These are phyloP conservation scores for Enhydra lutris DNA, from an alignment of 2,113 vertebrate genomes.

Conservation along the genomic window DNA sequence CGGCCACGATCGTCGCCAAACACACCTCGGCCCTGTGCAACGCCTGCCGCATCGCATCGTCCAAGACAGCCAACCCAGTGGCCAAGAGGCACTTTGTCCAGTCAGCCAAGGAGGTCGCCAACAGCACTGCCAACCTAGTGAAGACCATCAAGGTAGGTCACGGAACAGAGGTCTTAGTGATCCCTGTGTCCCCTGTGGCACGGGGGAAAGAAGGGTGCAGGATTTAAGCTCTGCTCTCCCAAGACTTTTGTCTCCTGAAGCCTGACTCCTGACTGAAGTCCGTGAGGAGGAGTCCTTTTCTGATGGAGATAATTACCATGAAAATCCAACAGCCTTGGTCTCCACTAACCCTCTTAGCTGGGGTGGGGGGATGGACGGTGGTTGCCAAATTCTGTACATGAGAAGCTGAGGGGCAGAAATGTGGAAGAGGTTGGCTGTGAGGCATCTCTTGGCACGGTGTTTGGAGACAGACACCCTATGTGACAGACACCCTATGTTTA, in stretches of 20 bases:
- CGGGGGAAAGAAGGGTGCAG: neutral
- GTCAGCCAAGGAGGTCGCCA: slow-evolving; percentile 99
- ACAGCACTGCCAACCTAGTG: slow-evolving; percentile 98
- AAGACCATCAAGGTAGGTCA: slow-evolving; percentile 97
- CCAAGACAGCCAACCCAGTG: slow-evolving; percentile 97
- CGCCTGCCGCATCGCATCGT: slow-evolving; percentile 96
- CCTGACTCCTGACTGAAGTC: neutral
- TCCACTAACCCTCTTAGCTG: neutral
- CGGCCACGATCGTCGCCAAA: slow-evolving; percentile 98
- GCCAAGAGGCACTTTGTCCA: slow-evolving; percentile 98
- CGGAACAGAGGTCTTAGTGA: rapidly evolving
- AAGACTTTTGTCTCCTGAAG: neutral
- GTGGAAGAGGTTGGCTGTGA: too few species aligned
- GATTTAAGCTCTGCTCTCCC: neutral
- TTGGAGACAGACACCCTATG: too few species aligned
- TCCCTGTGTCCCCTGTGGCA: rapidly evolving
- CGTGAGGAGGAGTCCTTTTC: neutral
- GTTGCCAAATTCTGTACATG: neutral
- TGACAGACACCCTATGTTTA: neutral
- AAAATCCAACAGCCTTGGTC: neutral
- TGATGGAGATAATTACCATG: neutral
- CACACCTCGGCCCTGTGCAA: slow-evolving; percentile 98
- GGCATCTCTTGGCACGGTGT: neutral
- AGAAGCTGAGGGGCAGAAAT: neutral
- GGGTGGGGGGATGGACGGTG: neutral